Evolutionary conservation across 37 sponge, comb jelly and placozoan genomes (phyloP).

Genomic region (Haliclona indistincta): DNA sequence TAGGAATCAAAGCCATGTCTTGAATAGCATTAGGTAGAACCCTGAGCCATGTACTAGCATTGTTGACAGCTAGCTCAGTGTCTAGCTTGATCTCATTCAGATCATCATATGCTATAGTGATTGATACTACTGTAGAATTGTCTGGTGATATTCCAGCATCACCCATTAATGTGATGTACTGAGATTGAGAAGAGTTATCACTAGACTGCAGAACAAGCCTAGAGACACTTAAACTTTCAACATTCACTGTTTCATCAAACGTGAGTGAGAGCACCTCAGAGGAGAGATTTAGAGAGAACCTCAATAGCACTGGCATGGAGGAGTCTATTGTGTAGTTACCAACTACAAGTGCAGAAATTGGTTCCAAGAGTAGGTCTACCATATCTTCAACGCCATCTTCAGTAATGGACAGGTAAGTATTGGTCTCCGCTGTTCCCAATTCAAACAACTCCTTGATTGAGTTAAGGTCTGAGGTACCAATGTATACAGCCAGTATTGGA

Average conservation of each 20-base stretch:
- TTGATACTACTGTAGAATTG: slow-evolving; percentile 61
- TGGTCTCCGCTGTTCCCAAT: slow-evolving; percentile 59
- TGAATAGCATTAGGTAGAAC: slow-evolving; percentile 33
- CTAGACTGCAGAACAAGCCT: slow-evolving; percentile 51
- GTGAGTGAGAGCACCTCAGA: slow-evolving; percentile 75
- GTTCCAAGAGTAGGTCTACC: slow-evolving; percentile 42
- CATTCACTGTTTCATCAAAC: slow-evolving; percentile 86
- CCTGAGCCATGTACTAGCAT: slow-evolving; percentile 55
- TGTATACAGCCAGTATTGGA: slow-evolving; percentile 41
- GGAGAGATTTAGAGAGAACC: slow-evolving; percentile 72
- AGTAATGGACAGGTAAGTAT: slow-evolving; percentile 64
- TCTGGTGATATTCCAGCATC: slow-evolving; percentile 27
- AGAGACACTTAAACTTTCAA: slow-evolving; percentile 62
- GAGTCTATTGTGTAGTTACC: slow-evolving; percentile 45
- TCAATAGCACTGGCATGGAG: slow-evolving; percentile 44
- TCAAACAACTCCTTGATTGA: slow-evolving; percentile 64
- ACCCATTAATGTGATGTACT: slow-evolving; percentile 25
- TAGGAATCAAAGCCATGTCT: slow-evolving; percentile 79
- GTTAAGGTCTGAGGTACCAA: slow-evolving; percentile 72
- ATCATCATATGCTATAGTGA: slow-evolving; percentile 74
- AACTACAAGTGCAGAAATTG: slow-evolving; percentile 50
- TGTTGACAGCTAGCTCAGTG: slow-evolving; percentile 59
- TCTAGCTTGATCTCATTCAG: slow-evolving; percentile 82
- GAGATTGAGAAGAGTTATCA: slow-evolving; percentile 11
- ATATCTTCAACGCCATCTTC: slow-evolving; percentile 63